Conservation (phyloP, 1,140 invertebrate species). For the Magallana gigas region DNA sequence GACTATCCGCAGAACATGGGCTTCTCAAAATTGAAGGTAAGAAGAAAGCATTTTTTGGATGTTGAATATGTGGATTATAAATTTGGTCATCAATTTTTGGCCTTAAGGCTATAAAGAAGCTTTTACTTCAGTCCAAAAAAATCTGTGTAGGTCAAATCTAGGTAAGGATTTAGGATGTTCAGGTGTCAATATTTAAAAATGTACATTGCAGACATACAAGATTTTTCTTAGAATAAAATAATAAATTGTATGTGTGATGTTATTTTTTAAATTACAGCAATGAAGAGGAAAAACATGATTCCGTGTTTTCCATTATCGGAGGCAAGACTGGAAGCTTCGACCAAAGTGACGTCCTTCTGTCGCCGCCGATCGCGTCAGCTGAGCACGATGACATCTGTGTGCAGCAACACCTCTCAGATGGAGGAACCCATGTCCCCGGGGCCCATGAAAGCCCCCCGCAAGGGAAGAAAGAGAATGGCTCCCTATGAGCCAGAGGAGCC, state of each 20-base stretch:
- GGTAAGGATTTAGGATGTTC: no score
- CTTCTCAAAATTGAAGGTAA: constrained; percentile 32
- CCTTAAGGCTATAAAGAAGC: no score
- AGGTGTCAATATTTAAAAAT: no score
- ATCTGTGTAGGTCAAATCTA: no score
- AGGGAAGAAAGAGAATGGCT: not conserved
- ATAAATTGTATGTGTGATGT: no score
- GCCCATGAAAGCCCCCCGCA: not conserved
- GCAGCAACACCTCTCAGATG: constrained; percentile 6
- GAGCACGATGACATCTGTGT: not conserved
- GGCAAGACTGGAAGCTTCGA: not conserved
- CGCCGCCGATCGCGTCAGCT: not conserved
- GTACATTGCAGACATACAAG: no score
- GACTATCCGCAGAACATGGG: constrained; percentile 24
- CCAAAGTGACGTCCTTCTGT: not conserved
- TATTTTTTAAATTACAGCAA: not conserved
- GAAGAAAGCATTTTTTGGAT: not conserved
- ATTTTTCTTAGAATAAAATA: no score
- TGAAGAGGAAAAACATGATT: constrained; percentile 13
- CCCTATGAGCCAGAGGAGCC: not conserved
- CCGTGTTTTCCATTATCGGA: not conserved
- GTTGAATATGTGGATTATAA: not conserved
- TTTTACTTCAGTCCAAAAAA: no score
- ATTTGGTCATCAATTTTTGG: no score
- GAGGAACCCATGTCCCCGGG: not conserved